phyloP scores from a whole-genome alignment of 1,140 invertebrate species.

The Pseudomyrmex flavicornis region DNA sequence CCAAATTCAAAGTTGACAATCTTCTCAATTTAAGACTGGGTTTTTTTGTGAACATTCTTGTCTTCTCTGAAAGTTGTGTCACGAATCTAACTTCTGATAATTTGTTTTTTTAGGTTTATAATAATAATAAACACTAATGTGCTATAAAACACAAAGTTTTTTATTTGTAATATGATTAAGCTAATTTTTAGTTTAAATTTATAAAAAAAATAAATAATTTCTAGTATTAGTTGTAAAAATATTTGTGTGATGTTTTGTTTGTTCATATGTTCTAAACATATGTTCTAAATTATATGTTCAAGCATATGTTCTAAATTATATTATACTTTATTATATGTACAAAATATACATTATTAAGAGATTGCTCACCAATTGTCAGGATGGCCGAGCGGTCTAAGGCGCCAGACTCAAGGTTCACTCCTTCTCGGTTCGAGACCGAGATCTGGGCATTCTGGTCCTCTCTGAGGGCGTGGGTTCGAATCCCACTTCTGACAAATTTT shows the following conservation, averaged over 20 bases:
- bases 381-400: conserved; percentile 78
- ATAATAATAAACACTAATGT: no score
- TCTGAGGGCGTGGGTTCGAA: conserved; percentile 68
- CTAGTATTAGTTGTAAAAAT: neutral
- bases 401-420: conserved; percentile 75
- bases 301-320: neutral
- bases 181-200: neutral
- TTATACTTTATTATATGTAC: neutral
- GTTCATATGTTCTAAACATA: no score
- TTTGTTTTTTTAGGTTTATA: conserved; percentile 53
- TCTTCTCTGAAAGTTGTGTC: conserved; percentile 68
- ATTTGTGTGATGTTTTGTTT: neutral
- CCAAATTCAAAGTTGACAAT: conserved; percentile 70
- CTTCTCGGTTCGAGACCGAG: conserved; percentile 69
- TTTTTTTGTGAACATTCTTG: conserved; percentile 63
- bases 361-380: conserved; percentile 48
- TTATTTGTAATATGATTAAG: neutral
- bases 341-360: neutral
- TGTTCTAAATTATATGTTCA: no score
- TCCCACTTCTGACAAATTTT: conserved; percentile 33
- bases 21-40: conserved; percentile 64
- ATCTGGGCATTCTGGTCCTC: conserved; percentile 73
- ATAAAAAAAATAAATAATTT: neutral
- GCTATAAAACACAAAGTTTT: neutral
- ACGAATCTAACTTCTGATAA: conserved; percentile 75